phyloP scores from a whole-genome alignment of 2,888 invertebrate genomes.

The Melieria omissa region DNA sequence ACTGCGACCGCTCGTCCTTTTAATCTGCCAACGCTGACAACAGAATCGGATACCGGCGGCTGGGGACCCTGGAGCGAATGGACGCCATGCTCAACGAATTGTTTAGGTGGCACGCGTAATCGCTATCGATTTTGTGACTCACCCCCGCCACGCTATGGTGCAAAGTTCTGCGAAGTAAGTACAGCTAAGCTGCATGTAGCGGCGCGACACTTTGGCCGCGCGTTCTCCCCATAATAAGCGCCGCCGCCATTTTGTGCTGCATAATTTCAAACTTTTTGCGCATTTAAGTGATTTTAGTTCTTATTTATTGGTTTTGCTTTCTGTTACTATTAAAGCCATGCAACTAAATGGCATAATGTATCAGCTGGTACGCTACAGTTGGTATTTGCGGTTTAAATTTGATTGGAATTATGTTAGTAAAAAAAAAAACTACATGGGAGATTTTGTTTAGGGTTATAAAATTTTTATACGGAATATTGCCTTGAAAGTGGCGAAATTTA shows the following conservation, averaged over 20 bases:
- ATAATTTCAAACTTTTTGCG: conserved; percentile 31
- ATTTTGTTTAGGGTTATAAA: too few relatives aligned
- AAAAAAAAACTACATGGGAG: too few relatives aligned
- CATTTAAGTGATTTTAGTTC: conserved; percentile 25
- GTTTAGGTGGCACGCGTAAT: conserved; percentile 81
- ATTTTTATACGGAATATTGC: too few relatives aligned
- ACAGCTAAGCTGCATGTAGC: background rate
- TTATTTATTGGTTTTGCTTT: too few relatives aligned
- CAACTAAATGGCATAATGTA: too few relatives aligned
- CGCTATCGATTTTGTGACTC: conserved; percentile 89
- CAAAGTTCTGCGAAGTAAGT: conserved; percentile 86
- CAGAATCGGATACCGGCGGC: conserved; percentile 81
- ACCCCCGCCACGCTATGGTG: conserved; percentile 88
- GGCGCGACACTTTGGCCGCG: too few relatives aligned
- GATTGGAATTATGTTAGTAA: too few relatives aligned
- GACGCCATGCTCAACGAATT: conserved; percentile 84
- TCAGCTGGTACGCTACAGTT: too few relatives aligned
- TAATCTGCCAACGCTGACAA: background rate
- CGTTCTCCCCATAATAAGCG: too few relatives aligned
- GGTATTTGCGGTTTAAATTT: too few relatives aligned
- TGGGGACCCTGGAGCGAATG: conserved; percentile 87
- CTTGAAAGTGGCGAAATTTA: too few relatives aligned
- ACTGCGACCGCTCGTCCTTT: conserved; percentile 12
- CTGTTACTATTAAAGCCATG: too few relatives aligned
- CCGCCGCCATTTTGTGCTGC: conserved; percentile 27